A percentile compares a stretch with the other conserved stretches of the same genome.
phyloP scores from a whole-genome alignment of 2,888 invertebrate genomes.

The Sesia bembeciformis region DNA sequence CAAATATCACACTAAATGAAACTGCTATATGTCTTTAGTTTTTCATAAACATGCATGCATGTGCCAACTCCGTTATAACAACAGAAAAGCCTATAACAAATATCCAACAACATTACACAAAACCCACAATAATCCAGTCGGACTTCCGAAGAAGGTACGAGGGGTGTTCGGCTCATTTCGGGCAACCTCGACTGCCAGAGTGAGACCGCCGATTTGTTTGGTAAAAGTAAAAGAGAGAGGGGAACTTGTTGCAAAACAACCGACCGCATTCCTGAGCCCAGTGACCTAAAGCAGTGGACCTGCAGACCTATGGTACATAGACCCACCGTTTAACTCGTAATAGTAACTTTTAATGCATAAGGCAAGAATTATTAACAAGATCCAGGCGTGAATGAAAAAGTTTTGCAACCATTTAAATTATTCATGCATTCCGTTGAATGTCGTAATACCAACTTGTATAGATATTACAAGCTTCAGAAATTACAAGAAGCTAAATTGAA shows the following conservation, averaged over 20 bases:
- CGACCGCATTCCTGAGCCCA: conserved; percentile 66
- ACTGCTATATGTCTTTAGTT: no score
- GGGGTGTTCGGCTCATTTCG: conserved; percentile 9
- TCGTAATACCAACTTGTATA: not conserved
- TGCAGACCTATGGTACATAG: conserved; percentile 6
- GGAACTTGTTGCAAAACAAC: conserved; percentile 67
- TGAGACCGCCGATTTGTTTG: conserved; percentile 13
- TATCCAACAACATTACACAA: conserved; percentile 23
- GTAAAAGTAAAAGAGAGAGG: conserved; percentile 32
- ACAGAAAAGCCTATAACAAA: conserved; percentile 9
- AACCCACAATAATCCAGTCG: conserved; percentile 37
- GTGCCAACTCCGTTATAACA: conserved; percentile 4
- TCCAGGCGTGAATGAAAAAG: not conserved
- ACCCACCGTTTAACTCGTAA: not conserved
- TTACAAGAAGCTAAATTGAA: no score
- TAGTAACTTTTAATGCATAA: not conserved
- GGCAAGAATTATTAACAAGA: not conserved
- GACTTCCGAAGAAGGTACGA: conserved; percentile 43
- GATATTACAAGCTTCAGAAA: not conserved
- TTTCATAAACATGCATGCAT: not conserved
- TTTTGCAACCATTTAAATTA: not conserved
- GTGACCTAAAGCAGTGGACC: conserved; percentile 54
- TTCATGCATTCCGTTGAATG: not conserved
- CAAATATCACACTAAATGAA: no score
- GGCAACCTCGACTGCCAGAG: conserved; percentile 10